Evolutionary conservation across 2,113 vertebrate species (phyloP).

Genomic region (Caracal caracal): DNA sequence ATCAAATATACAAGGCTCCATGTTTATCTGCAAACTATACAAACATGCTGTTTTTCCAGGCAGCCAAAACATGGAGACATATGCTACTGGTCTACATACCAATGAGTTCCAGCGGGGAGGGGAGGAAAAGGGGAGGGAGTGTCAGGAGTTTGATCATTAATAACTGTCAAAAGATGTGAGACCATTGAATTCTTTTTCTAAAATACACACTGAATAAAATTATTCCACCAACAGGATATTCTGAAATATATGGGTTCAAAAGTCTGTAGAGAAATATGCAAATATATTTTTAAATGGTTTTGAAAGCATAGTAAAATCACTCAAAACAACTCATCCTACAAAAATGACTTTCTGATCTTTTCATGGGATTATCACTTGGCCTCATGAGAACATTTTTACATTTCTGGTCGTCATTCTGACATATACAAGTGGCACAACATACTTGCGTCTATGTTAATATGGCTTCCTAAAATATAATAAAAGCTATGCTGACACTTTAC

Average conservation of each 20-base stretch:
- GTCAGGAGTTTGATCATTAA: neutral
- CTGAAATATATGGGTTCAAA: neutral
- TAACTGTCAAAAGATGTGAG: neutral
- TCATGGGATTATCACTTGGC: neutral
- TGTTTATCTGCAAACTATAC: neutral
- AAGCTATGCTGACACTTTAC: neutral
- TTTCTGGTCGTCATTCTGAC: neutral
- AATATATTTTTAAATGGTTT: neutral
- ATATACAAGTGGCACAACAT: neutral
- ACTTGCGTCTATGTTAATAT: neutral
- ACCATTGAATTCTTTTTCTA: neutral
- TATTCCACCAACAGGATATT: conserved; percentile 32
- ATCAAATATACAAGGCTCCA: neutral
- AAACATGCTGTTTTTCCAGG: neutral
- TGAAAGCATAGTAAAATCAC: conserved; percentile 11
- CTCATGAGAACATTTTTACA: neutral
- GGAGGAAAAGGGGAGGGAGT: too few species aligned
- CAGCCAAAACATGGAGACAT: neutral
- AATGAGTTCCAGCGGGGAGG: neutral
- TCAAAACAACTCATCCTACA: neutral
- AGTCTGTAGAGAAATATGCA: neutral
- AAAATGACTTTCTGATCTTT: neutral
- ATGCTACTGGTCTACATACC: neutral
- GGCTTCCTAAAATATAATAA: neutral
- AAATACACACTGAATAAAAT: neutral